Conservation (phyloP, 2,113 vertebrate species). For the Antechinus flavipes region DNA sequence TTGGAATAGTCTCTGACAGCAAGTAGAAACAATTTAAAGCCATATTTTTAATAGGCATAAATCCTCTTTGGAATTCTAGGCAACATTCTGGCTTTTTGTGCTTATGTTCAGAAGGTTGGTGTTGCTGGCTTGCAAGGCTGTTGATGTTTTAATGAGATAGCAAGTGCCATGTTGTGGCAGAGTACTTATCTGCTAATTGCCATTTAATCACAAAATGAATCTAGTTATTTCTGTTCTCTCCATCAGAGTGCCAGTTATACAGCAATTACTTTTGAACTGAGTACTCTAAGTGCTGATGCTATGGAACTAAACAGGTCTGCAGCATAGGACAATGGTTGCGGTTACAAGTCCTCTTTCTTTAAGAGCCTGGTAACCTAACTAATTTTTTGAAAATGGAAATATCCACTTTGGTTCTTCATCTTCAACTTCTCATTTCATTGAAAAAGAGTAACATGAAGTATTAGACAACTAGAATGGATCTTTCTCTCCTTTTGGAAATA, state of each 20-base stretch:
- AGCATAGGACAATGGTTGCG: not conserved
- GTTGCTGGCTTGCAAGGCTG: not conserved
- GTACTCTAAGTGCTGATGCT: slow-evolving; percentile 56
- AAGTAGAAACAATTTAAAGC: not conserved
- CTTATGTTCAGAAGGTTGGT: not conserved
- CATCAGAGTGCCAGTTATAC: slow-evolving; percentile 38
- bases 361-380: slow-evolving; percentile 8
- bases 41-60: not conserved
- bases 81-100: not conserved
- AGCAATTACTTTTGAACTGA: slow-evolving; percentile 63
- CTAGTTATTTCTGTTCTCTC: slow-evolving; percentile 44
- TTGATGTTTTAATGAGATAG: slow-evolving; percentile 10
- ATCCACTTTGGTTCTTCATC: slow-evolving; percentile 1
- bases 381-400: slow-evolving; percentile 58
- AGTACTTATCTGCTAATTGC: slow-evolving; percentile 73
- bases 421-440: not conserved
- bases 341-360: slow-evolving; percentile 25
- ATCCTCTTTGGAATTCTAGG: not conserved
- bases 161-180: not conserved
- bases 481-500: not conserved
- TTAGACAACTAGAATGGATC: not conserved
- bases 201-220: slow-evolving; percentile 75
- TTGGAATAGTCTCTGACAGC: not conserved
- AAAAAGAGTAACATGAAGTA: not conserved
- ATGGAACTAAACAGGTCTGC: slow-evolving; percentile 47